These are phyloP conservation scores for Pseudotriccus pelzelni DNA, from an alignment of 2,797 vertebrate genomes.

Conservation along the genomic window DNA sequence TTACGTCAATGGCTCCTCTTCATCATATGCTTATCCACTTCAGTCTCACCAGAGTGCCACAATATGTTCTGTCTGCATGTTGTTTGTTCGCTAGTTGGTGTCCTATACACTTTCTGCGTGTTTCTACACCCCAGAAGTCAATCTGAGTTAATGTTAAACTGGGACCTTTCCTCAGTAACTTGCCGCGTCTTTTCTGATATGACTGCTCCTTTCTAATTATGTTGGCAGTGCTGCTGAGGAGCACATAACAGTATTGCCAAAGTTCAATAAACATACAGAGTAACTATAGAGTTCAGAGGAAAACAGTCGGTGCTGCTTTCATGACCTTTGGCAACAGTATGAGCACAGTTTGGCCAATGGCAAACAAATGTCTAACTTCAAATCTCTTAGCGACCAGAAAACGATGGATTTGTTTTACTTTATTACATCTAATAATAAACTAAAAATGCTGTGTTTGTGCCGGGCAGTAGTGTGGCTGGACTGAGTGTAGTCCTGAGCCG, in stretches of 20 bases:
- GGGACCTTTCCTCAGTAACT: conserved; percentile 24
- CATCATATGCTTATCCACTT: neutral
- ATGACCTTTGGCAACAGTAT: conserved; percentile 35
- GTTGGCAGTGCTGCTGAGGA: conserved; percentile 44
- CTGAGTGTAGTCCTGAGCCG: neutral
- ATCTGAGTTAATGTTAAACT: conserved; percentile 62
- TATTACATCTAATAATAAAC: conserved; percentile 44
- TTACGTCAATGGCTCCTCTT: conserved; percentile 50
- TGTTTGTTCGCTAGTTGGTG: conserved; percentile 22
- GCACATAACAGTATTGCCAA: conserved; percentile 8
- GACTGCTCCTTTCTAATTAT: conserved; percentile 21
- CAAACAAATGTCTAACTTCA: conserved; percentile 44
- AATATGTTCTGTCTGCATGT: neutral
- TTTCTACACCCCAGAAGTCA: conserved; percentile 25
- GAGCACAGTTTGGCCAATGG: neutral
- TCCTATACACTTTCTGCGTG: conserved; percentile 17
- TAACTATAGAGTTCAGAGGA: conserved; percentile 52
- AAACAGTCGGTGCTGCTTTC: conserved; percentile 18
- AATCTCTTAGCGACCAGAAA: conserved; percentile 12
- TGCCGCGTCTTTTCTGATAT: conserved; percentile 31
- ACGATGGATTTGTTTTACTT: conserved; percentile 40
- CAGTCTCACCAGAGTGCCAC: neutral
- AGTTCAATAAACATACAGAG: conserved; percentile 45
- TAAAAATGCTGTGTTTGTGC: neutral
- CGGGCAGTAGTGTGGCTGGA: neutral